Evolutionary conservation across 1,140 invertebrate species (phyloP).

Genomic region (Drosophila navojoa): DNA sequence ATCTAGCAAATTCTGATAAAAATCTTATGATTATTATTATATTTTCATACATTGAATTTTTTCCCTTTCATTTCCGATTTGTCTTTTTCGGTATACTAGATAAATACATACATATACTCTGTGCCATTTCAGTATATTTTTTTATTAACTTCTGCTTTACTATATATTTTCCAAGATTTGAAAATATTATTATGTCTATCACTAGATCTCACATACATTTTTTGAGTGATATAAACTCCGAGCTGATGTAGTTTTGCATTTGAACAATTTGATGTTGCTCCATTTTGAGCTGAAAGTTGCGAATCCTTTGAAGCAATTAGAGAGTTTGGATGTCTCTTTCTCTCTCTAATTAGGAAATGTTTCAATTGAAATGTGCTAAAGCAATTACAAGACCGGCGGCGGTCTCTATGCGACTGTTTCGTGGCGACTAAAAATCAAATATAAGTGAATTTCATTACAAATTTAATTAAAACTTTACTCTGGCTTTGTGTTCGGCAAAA

Average conservation of each 20-base stretch:
- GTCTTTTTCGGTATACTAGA: too few species aligned
- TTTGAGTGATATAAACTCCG: constrained; percentile 28
- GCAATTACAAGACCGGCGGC: constrained; percentile 51
- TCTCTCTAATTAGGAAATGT: constrained; percentile 59
- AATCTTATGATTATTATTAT: too few species aligned
- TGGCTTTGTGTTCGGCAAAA: constrained; percentile 20
- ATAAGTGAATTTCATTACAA: constrained; percentile 68
- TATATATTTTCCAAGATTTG: neutral
- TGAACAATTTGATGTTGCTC: constrained; percentile 11
- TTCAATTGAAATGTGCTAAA: constrained; percentile 57
- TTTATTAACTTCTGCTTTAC: too few species aligned
- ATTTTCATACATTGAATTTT: too few species aligned
- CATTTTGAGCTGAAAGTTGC: constrained; percentile 7
- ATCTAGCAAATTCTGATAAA: too few species aligned
- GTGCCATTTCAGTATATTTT: too few species aligned
- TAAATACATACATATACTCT: too few species aligned
- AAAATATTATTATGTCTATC: neutral
- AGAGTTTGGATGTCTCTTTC: constrained; percentile 29
- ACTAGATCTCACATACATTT: constrained; percentile 24
- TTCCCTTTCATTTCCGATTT: too few species aligned
- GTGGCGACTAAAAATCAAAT: constrained; percentile 76
- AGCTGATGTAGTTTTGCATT: neutral
- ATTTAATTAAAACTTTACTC: constrained; percentile 77
- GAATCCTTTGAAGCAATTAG: neutral
- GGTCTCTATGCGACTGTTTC: constrained; percentile 71